Percentiles rank a stretch among this genome's conserved stretches.
These are phyloP conservation scores for Macroglossus sobrinus DNA, from an alignment of 2,113 vertebrate species.

Conservation along the genomic window DNA sequence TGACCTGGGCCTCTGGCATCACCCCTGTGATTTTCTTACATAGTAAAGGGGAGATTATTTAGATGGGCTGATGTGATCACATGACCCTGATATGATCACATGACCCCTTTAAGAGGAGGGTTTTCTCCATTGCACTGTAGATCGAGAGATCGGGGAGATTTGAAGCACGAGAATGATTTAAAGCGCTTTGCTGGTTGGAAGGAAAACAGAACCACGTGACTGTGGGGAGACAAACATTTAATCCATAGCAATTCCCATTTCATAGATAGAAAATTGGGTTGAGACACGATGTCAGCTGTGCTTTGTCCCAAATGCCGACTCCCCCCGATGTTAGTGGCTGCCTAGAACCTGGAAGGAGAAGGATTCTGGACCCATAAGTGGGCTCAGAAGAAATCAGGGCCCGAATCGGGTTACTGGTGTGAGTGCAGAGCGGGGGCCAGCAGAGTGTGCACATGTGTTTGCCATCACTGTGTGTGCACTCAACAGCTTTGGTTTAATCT, in stretches of 20 bases:
- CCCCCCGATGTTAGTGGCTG: background rate
- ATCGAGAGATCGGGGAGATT: background rate
- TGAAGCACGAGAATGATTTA: background rate
- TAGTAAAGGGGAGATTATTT: background rate
- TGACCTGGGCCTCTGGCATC: accelerated
- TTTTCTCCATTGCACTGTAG: background rate
- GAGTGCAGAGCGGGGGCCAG: accelerated
- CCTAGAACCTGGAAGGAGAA: no score
- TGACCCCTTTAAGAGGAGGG: background rate
- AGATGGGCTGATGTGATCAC: background rate
- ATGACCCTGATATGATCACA: background rate
- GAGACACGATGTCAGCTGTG: accelerated
- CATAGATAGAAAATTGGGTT: background rate
- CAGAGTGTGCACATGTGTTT: accelerated
- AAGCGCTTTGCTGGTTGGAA: background rate
- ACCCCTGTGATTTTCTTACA: background rate
- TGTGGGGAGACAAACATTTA: background rate
- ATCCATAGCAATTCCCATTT: background rate
- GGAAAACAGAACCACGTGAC: background rate
- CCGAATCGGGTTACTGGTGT: accelerated
- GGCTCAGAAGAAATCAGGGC: background rate
- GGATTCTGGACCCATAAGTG: background rate
- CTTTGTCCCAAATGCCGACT: background rate
- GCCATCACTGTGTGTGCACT: background rate
- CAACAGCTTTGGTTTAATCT: accelerated